Conservation (phyloP, 2,797 vertebrate genomes). For the Atherinosoma microstoma region DNA sequence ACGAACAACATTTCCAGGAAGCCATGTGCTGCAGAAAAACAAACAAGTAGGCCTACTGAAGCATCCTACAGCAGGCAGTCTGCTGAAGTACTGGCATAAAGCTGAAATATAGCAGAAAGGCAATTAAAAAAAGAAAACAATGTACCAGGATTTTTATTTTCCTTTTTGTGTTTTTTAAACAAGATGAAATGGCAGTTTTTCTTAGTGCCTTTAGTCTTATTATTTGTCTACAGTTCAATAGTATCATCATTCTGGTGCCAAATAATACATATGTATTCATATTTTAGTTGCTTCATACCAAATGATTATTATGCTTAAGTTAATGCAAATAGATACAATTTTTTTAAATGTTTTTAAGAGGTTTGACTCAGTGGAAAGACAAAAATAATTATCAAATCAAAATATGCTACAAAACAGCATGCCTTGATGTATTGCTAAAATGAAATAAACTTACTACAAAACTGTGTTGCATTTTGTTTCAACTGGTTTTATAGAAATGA, state of each 20-base stretch:
- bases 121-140: no score
- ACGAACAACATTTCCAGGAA: no score
- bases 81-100: no score
- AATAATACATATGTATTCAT: not conserved
- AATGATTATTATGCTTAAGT: conserved; percentile 4
- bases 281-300: conserved; percentile 4
- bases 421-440: conserved; percentile 29
- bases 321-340: conserved; percentile 21
- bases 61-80: no score
- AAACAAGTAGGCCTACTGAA: no score
- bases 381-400: conserved; percentile 12
- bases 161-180: not conserved
- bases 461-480: conserved; percentile 1
- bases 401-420: conserved; percentile 30
- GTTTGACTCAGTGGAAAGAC: conserved; percentile 41
- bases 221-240: not conserved
- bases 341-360: conserved; percentile 1
- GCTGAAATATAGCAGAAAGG: no score
- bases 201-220: conserved; percentile 7
- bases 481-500: not conserved
- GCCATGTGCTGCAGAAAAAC: no score
- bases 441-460: conserved; percentile 65
- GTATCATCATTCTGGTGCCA: not conserved
- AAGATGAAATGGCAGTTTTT: not conserved
- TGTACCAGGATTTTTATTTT: no score